Percentiles rank a stretch among this genome's conserved stretches.
These are phyloP conservation scores for Coecobrya sp. DNA, from an alignment of 2,888 invertebrate genomes.

Conservation along the genomic window DNA sequence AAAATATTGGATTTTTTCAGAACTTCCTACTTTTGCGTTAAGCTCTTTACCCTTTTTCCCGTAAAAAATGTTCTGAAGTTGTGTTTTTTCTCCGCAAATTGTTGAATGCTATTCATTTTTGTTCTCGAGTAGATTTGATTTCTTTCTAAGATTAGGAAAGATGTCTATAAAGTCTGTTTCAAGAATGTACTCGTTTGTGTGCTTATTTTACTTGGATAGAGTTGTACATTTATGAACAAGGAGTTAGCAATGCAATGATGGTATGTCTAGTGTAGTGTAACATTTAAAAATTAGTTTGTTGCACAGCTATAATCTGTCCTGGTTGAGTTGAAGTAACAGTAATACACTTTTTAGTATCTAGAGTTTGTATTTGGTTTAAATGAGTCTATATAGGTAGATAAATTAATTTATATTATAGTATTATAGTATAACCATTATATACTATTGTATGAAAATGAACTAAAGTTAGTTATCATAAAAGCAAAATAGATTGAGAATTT, in stretches of 20 bases:
- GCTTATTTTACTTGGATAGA: not conserved
- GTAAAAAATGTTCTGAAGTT: not conserved
- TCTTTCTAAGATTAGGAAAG: constrained; percentile 58
- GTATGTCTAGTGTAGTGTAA: not conserved
- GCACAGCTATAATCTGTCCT: not conserved
- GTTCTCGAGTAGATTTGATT: constrained; percentile 37
- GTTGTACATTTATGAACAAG: too few relatives aligned
- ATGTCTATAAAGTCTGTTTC: not conserved
- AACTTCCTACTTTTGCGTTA: constrained; percentile 20
- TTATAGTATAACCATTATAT: too few relatives aligned
- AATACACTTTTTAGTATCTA: too few relatives aligned
- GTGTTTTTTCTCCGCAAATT: constrained; percentile 38
- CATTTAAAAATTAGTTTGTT: not conserved
- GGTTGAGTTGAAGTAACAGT: not conserved
- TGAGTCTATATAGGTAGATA: too few relatives aligned
- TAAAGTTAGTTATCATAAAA: not conserved
- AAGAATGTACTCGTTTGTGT: not conserved
- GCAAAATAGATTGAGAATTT: not conserved
- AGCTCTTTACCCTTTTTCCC: not conserved
- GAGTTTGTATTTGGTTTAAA: too few relatives aligned
- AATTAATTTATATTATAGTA: too few relatives aligned
- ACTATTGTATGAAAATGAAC: too few relatives aligned
- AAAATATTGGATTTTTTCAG: constrained; percentile 22
- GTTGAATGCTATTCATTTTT: not conserved
- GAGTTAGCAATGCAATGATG: not conserved